Base-by-base conservation (phyloP, 2,113 vertebrate genomes). In the Callipepla squamata region DNA sequence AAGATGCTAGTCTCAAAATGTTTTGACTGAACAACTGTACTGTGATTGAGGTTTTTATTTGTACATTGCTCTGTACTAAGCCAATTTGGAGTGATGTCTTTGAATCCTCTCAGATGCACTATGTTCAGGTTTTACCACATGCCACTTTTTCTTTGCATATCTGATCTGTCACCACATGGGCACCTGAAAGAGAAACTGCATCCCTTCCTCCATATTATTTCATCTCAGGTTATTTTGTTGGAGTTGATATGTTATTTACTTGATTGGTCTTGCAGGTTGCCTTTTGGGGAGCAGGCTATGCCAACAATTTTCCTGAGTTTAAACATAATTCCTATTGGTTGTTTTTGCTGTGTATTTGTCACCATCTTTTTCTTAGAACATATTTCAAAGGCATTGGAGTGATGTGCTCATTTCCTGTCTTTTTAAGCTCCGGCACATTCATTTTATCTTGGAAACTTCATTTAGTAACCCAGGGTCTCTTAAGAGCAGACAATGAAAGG, bases 381-480 rank as follows among this genome's bases (percentile, higher is more conserved):
- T 13, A 2, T 94, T 96, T 95, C 72, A 80, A 90, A 91, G 79
- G 75, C 85, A 76, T 83, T 94, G 78, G 68, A 82, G 68, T 72
- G 87, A 67, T 94, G 93, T 94, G 80, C 38, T 96, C 89, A 97
- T 96, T 97, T 96, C 95, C 95, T 95, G 94, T 50, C 93, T 95
- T 96, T 96, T 92, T 80, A 94, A 93, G 92, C 83, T 86, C 42
- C 77, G 53, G n/a, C 81, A 82, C 74, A 85, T 95, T 90, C 81
- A 93, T 95, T 96, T 96, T 85, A 96, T 92, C 95, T 93, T 84
- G 79, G 90, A 92, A 89, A 94, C 94, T 96, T 94, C 87, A 90
- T 94, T 97, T 92, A 94, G 91, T 93, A 92, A 92, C 83, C 51
- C 50, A 55, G 79, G 85, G 89, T 97, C 95, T 94, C 94, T 96